Percentiles rank a stretch among this genome's conserved stretches.
These are phyloP conservation scores for Micronisus gabar DNA, from an alignment of 2,113 vertebrate species.

Conservation along the genomic window DNA sequence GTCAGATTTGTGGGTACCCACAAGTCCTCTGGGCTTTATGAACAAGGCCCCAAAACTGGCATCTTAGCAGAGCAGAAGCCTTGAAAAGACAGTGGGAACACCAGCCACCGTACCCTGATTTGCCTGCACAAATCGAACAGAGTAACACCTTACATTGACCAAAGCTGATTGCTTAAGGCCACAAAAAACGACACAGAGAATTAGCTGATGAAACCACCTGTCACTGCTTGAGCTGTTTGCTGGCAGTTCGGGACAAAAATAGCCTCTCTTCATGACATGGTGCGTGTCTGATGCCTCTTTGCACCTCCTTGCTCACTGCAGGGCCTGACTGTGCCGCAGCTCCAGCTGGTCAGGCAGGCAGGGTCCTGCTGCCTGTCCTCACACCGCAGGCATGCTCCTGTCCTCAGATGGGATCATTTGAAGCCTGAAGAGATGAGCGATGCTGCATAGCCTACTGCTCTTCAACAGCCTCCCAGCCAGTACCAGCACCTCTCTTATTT, in stretches of 20 bases:
- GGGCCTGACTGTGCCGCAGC: background rate
- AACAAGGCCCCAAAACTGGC: background rate
- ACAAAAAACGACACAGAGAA: background rate
- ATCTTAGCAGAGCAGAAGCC: background rate
- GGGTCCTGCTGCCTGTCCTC: background rate
- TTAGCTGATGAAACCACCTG: background rate
- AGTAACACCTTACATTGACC: background rate
- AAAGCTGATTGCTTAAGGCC: background rate
- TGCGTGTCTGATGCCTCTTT: background rate
- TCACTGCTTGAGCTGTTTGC: background rate
- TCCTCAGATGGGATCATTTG: background rate
- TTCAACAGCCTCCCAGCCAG: background rate
- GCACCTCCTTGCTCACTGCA: background rate
- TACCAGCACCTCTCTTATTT: background rate
- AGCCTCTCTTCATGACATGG: background rate
- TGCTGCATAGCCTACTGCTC: background rate
- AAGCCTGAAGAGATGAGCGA: background rate
- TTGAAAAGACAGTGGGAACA: background rate
- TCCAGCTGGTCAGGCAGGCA: background rate
- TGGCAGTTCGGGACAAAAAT: background rate
- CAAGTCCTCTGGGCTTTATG: background rate
- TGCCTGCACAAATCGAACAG: background rate
- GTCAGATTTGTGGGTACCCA: background rate
- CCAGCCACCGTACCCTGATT: background rate
- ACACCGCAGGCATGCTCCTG: fast-evolving